phyloP scores from a whole-genome alignment of 1,140 invertebrate genomes.

The Drusus annulatus region DNA sequence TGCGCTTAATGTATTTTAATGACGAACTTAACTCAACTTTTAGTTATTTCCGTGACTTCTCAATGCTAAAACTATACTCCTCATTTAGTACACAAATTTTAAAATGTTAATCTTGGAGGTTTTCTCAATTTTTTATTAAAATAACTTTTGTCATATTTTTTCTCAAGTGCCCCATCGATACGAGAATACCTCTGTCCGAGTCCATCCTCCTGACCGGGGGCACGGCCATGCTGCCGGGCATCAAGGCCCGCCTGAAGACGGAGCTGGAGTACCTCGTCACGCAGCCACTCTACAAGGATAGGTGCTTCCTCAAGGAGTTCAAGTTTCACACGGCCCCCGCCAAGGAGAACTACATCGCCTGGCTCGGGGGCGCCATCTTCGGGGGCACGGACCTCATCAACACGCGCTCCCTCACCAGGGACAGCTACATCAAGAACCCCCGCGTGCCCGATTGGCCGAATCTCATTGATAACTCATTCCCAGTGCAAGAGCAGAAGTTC shows the following conservation, averaged over 20 bases:
- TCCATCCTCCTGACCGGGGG: slow-evolving; percentile 91
- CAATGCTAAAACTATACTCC: too few species aligned
- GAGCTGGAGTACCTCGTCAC: slow-evolving; percentile 81
- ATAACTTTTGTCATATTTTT: slow-evolving; percentile 61
- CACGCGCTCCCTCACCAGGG: slow-evolving; percentile 81
- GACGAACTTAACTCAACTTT: too few species aligned
- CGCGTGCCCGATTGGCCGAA: slow-evolving; percentile 88
- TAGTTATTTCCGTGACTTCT: too few species aligned
- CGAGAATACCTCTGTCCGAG: slow-evolving; percentile 79
- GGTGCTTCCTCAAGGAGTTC: slow-evolving; percentile 79
- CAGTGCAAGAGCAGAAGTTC: slow-evolving; percentile 51
- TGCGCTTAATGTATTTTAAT: too few species aligned
- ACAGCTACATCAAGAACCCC: slow-evolving; percentile 80
- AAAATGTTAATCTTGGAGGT: too few species aligned
- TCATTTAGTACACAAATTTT: too few species aligned
- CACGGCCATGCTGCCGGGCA: slow-evolving; percentile 85
- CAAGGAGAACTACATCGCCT: slow-evolving; percentile 84
- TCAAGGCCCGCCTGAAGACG: slow-evolving; percentile 80
- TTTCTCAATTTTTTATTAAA: too few species aligned
- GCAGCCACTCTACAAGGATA: slow-evolving; percentile 76
- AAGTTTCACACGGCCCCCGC: slow-evolving; percentile 85
- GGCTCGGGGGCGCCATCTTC: slow-evolving; percentile 82
- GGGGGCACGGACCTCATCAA: slow-evolving; percentile 86
- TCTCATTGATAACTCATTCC: slow-evolving; percentile 75
- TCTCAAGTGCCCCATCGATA: slow-evolving; percentile 88